A percentile compares a stretch with the other conserved stretches of the same genome.
phyloP scores from a whole-genome alignment of 2,888 invertebrate species.

The Rosalia funebris region DNA sequence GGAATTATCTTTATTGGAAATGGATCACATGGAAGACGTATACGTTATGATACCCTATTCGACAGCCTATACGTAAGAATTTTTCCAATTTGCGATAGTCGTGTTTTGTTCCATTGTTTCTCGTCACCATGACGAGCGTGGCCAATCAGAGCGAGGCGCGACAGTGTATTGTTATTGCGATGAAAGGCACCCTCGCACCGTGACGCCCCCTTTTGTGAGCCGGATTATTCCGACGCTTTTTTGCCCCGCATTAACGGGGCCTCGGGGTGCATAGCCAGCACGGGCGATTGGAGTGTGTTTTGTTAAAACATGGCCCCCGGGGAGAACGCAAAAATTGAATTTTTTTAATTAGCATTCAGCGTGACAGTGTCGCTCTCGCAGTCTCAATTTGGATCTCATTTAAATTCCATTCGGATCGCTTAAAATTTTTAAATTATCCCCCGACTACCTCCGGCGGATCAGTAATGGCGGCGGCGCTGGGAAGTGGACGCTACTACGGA shows the following conservation, averaged over 20 bases:
- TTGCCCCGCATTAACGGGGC: slow-evolving; percentile 56
- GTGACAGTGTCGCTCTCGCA: slow-evolving; percentile 13
- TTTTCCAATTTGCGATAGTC: slow-evolving; percentile 20
- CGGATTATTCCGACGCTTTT: slow-evolving; percentile 57
- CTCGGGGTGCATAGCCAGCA: slow-evolving; percentile 41
- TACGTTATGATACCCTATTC: not conserved
- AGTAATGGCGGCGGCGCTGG: not conserved
- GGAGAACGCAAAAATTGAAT: slow-evolving; percentile 25
- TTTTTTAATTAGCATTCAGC: slow-evolving; percentile 31
- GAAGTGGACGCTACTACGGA: too few relatives aligned
- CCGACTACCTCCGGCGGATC: not conserved
- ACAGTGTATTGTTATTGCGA: slow-evolving; percentile 56
- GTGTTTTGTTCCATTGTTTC: slow-evolving; percentile 55
- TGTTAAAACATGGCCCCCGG: slow-evolving; percentile 38
- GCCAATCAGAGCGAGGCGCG: slow-evolving; percentile 55
- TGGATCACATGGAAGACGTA: not conserved
- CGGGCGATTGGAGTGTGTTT: slow-evolving; percentile 49
- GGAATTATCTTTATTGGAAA: too few relatives aligned
- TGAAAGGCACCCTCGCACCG: slow-evolving; percentile 55
- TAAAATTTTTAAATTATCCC: slow-evolving; percentile 16
- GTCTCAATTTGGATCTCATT: slow-evolving; percentile 30
- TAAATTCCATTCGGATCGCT: slow-evolving; percentile 24
- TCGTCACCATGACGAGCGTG: slow-evolving; percentile 50
- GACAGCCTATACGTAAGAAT: not conserved
- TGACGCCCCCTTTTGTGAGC: slow-evolving; percentile 53